Conservation (phyloP, 1,140 invertebrate genomes). For the Ceratosolen fusciceps region DNA sequence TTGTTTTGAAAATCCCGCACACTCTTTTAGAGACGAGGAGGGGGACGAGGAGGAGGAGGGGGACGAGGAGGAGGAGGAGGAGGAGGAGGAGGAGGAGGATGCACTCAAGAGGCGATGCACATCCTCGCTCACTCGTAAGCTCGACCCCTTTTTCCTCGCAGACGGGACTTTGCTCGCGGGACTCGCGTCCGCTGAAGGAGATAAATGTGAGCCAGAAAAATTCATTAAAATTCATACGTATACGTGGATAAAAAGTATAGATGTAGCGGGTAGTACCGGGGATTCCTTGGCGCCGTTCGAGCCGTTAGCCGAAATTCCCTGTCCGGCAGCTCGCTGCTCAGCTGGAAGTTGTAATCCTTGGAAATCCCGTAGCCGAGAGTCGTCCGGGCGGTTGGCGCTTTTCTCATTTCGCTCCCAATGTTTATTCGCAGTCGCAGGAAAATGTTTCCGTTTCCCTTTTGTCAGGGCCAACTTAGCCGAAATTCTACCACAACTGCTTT, state of each 20-base stretch:
- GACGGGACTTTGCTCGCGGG: background rate
- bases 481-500: background rate
- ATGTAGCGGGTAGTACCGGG: too few relatives aligned
- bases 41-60: background rate
- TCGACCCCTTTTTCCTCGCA: background rate
- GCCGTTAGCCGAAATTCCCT: background rate
- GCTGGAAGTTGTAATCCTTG: background rate
- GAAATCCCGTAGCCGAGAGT: background rate
- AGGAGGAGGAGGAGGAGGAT: too few relatives aligned
- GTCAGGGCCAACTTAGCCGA: background rate
- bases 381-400: background rate
- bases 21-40: background rate
- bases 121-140: background rate
- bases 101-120: background rate
- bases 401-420: background rate
- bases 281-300: conserved; percentile 7
- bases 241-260: too few relatives aligned
- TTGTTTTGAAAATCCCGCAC: conserved; percentile 7
- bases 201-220: conserved; percentile 10
- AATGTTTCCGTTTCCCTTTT: conserved; percentile 8
- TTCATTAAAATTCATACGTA: background rate
- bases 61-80: background rate
- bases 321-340: background rate
- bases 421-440: background rate
- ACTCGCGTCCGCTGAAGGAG: background rate